phyloP scores from a whole-genome alignment of 2,113 vertebrate genomes.

The Apodemus speciosus region DNA sequence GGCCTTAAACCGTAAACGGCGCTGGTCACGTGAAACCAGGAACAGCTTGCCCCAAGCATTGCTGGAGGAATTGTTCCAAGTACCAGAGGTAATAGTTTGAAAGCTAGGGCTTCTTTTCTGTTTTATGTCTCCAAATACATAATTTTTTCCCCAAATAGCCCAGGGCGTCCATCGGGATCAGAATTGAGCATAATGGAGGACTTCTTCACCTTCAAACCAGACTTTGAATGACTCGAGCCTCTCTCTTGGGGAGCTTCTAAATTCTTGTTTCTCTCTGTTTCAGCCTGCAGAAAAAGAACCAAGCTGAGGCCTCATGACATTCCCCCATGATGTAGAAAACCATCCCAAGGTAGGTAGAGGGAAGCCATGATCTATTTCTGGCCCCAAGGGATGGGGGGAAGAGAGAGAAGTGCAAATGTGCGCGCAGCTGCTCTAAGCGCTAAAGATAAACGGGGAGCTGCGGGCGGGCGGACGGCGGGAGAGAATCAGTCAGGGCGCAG shows the following conservation, averaged over 20 bases:
- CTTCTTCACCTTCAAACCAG: not conserved
- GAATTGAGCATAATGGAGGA: not conserved
- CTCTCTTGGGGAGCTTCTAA: not conserved
- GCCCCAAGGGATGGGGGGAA: not conserved
- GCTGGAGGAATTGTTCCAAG: not conserved
- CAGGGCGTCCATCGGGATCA: not conserved
- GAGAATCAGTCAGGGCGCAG: not conserved
- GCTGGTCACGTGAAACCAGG: not conserved
- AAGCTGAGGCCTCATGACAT: not conserved
- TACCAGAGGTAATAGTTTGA: not conserved
- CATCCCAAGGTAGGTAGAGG: not conserved
- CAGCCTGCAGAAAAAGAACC: not conserved
- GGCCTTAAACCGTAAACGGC: not conserved
- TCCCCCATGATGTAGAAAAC: not conserved
- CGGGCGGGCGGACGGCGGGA: not conserved
- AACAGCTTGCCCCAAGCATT: not conserved
- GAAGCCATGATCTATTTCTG: not conserved
- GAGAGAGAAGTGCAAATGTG: not conserved
- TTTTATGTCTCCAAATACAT: not conserved
- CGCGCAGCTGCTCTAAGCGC: not conserved
- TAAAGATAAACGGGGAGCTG: not conserved
- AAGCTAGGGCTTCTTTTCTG: not conserved
- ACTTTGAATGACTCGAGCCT: not conserved
- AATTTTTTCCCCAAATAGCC: not conserved
- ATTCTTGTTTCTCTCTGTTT: not conserved